Base-by-base conservation (phyloP, 2,113 vertebrate species). In the Semnornis frantzii region DNA sequence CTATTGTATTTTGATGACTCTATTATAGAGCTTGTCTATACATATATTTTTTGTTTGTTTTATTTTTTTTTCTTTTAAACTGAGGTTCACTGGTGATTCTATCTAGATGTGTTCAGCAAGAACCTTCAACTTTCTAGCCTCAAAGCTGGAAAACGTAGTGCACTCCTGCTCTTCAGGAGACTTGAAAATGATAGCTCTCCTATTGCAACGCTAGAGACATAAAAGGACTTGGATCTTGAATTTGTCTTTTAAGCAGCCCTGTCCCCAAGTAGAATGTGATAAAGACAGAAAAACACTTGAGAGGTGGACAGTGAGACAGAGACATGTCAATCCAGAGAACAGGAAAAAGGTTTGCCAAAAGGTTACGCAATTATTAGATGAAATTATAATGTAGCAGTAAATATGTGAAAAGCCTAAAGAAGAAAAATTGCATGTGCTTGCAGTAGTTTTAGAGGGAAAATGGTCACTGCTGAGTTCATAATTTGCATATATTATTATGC, bases 1-100 rank as follows among this genome's bases (percentile, higher is more conserved):
- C 54, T 91, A 74, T 84, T 81, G 12, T 54, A 57, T 89, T 95
- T 94, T 82, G 34, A 76, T 89, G 46, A 15, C 42, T 92, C 46
- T 82, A 42, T 23, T 77, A 37, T 14, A 57, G 52, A 73, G 12
- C 16, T 46, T 89, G 63, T 79, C n/a, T 52, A 50, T 89, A 59
- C 3, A 55, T 75, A 42, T 52, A 44, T 89, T 48, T 3, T 39
- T 37, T 37, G 9, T 37, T 37, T 37, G 37, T 37, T 37, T 37
- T 37, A 37, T 59, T 55, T 42, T 50, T 65, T 81, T 65, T 78
- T 9, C 33, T 58, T 58, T 73, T 60, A 7, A 60, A 44, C 57
- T 50, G 30, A 83, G 52, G 21, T 85, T 37, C 93, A 30, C n/a
- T 85, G 46, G 4, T 82, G 30, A 34, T 82, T 89, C 89, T 66